A percentile compares a stretch with the other conserved stretches of the same genome.
Evolutionary conservation across 2,113 vertebrate genomes (phyloP).

Genomic region (Chaetodon auriga): DNA sequence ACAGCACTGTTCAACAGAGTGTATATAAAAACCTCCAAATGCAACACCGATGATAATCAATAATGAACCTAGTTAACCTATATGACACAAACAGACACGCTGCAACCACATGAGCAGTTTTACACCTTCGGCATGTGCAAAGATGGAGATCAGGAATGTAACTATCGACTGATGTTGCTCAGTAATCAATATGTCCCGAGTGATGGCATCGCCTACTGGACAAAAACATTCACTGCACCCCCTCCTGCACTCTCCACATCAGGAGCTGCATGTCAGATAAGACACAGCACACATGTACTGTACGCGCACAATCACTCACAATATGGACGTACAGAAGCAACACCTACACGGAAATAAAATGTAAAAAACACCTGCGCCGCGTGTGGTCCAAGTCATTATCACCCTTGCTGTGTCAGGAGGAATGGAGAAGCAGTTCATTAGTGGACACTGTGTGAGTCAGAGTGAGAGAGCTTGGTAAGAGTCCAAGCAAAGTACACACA

Average conservation of each 20-base stretch:
- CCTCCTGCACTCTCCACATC: neutral
- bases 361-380: slow-evolving; percentile 1
- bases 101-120: neutral
- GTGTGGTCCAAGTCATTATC: slow-evolving; percentile 43
- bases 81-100: neutral
- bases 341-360: neutral
- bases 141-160: neutral
- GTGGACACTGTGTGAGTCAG: slow-evolving; percentile 25
- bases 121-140: neutral
- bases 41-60: neutral
- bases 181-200: neutral
- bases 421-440: slow-evolving; percentile 43
- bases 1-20: slow-evolving; percentile 10
- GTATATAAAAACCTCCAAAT: neutral
- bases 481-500: neutral
- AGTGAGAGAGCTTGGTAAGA: neutral
- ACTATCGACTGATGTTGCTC: neutral
- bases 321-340: neutral
- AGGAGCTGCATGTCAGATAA: neutral
- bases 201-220: slow-evolving; percentile 25
- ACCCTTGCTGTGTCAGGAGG: slow-evolving; percentile 32
- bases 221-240: slow-evolving; percentile 11
- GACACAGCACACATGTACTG: neutral
- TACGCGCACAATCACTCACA: neutral
- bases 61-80: neutral